These are phyloP conservation scores for Andricus quercusramuli DNA, from an alignment of 2,888 invertebrate genomes.

Conservation along the genomic window DNA sequence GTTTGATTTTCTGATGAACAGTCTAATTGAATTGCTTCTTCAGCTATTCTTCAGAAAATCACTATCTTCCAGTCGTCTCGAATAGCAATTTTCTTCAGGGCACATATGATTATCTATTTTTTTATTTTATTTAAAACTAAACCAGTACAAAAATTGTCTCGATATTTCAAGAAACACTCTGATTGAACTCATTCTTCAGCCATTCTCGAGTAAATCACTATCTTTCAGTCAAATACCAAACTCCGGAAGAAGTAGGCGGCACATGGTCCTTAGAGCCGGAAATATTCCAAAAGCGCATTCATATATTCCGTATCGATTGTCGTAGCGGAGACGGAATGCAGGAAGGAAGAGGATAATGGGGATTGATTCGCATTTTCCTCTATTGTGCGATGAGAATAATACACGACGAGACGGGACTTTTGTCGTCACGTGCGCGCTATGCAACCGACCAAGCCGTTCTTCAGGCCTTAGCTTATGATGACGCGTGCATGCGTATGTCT, in stretches of 20 bases:
- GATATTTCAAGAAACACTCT: background rate
- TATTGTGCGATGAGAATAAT: conserved; percentile 36
- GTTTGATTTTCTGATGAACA: no score
- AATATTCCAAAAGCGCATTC: conserved; percentile 35
- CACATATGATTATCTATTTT: no score
- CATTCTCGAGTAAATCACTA: conserved; percentile 15
- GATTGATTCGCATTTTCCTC: conserved; percentile 39
- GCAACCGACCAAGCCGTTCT: conserved; percentile 8
- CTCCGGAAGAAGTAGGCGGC: conserved; percentile 29
- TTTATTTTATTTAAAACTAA: no score
- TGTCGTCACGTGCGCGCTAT: conserved; percentile 26
- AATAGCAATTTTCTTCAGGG: no score
- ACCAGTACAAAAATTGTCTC: no score
- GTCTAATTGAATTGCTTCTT: no score
- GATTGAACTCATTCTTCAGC: background rate
- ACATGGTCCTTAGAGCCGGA: conserved; percentile 31
- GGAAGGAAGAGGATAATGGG: conserved; percentile 34
- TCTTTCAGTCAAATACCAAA: conserved; percentile 24
- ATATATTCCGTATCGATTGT: conserved; percentile 38
- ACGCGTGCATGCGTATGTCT: conserved; percentile 47
- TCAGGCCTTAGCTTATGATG: conserved; percentile 19
- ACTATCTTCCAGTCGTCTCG: no score
- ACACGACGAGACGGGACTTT: conserved; percentile 29
- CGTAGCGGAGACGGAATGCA: conserved; percentile 11
- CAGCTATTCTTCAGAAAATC: no score